Evolutionary conservation across 2,797 vertebrate genomes (phyloP).

Genomic region (Petrocephalus schoutedeni): DNA sequence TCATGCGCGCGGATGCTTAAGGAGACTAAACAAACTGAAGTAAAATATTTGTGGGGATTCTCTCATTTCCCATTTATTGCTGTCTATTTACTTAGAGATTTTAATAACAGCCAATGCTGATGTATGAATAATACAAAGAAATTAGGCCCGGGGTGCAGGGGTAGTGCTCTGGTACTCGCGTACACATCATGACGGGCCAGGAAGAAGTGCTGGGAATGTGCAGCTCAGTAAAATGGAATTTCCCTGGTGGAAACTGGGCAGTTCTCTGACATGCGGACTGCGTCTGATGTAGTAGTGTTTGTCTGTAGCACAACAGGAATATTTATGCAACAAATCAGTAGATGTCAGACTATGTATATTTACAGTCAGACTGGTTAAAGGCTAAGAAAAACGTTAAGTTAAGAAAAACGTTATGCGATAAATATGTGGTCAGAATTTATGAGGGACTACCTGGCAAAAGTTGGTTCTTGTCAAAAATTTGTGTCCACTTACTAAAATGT

Average conservation of each 20-base stretch:
- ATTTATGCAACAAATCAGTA: not conserved
- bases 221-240: not conserved
- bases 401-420: not conserved
- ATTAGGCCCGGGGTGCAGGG: not conserved
- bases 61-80: not conserved
- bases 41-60: not conserved
- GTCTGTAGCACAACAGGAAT: not conserved
- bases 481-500: not conserved
- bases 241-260: not conserved
- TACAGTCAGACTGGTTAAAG: not conserved
- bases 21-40: not conserved
- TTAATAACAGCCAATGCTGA: not conserved
- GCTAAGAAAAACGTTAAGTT: no score
- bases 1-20: not conserved
- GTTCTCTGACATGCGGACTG: not conserved
- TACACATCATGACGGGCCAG: not conserved
- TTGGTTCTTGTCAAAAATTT: not conserved
- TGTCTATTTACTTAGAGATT: not conserved
- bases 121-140: not conserved
- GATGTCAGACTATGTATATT: not conserved
- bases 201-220: not conserved
- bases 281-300: not conserved
- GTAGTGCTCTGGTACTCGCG: not conserved
- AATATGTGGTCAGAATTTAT: not conserved
- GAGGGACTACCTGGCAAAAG: not conserved